Base-by-base conservation (phyloP, 1,140 invertebrate genomes). In the Conus betulinus region DNA sequence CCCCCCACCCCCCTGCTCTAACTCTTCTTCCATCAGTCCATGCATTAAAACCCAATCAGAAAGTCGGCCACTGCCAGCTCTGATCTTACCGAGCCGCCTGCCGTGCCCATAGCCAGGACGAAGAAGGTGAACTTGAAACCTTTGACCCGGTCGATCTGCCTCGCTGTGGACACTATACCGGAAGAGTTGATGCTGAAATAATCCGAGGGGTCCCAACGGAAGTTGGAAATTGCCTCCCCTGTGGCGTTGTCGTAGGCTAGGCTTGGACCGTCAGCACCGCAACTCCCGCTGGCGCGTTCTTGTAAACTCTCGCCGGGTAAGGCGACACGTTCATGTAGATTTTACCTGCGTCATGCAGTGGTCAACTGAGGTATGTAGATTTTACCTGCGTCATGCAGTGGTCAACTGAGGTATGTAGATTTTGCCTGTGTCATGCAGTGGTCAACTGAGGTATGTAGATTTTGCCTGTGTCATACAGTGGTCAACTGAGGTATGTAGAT, bases 161-260 rank as follows among this genome's bases (percentile, higher is more conserved):
- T 88, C n/a, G 79, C 63, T 10, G 91, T 90, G 71, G 88, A 60
- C 27, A 92, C 25, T 10, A 89, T 79, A 83, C 92, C 91, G 27
- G 87, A 67, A 13, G 81, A 10, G n/a, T 86, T 85, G 0, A 93
- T 89, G 23, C 57, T 89, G 85, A 93, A 93, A n/a, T 91, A 92
- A 0, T 71, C 84, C 5, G 91, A 84, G 15, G 86, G 78, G 11
- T 90, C 83, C 27, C 89, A 85, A 7, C 79, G 52, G 17, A 91
- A 88, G 17, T 87, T 76, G 27, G 88, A 82, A 4, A 91, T 63
- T 0, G 88, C 79, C 52, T 87, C 51, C 3, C 90, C 89, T 23
- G 91, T 91, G 55, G 84, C 85, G 52, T 90, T 88, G 85, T 92
- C 91, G 79, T 91, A 91, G 10, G 87, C 91, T 91, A 91, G 10